Evolutionary conservation across 2,888 invertebrate species (phyloP), one percentile per base, ranked within the genome.

Genomic region (Malacosoma neustria): DNA sequence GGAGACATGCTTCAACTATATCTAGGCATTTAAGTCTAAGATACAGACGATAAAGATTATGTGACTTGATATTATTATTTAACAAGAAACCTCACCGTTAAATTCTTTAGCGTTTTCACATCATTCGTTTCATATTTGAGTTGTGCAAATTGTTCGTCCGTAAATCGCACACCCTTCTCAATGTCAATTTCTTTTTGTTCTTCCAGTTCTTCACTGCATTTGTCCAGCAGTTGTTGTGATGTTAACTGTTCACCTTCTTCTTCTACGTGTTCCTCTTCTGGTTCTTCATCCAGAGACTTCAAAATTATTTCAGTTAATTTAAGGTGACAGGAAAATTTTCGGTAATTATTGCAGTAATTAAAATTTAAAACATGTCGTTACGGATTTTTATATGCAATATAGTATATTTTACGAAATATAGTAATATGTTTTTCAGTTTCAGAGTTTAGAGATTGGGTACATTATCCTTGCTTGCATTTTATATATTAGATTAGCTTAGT

Each of bases 81-180:
- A n/a, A n/a, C n/a, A n/a, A n/a, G n/a, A n/a, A 5, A 22, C 60
- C 72, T 74, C 68, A 91, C 91, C 76, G 89, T 84, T 13, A 89
- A 82, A 36, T 66, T 81, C 55, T 87, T 87, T 4, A 92, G 72
- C 1, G 57, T 69, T 57, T 89, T 90, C 6, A 92, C 77, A 32
- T 88, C 80, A 6, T 87, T 87, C 4, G 88, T 87, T 63, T 91
- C 91, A 48, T 90, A 91, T 64, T 89, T 89, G 36, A 89, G 68
- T 22, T 73, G 71, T 5, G 89, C 87, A 48, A 82, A 90, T 44
- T 90, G 88, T 37, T 89, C 89, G 15, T 87, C 82, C 0, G 82
- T 75, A 46, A 90, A 86, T 55, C 84, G 72, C 13, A 89, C 84
- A 38, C 89, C 90, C 12, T 87, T 87, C 33, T 86, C 80, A 11